A percentile compares a stretch with the other conserved stretches of the same genome.
Evolutionary conservation across 2,797 vertebrate species (phyloP).

Genomic region (Acropternis orthonyx): DNA sequence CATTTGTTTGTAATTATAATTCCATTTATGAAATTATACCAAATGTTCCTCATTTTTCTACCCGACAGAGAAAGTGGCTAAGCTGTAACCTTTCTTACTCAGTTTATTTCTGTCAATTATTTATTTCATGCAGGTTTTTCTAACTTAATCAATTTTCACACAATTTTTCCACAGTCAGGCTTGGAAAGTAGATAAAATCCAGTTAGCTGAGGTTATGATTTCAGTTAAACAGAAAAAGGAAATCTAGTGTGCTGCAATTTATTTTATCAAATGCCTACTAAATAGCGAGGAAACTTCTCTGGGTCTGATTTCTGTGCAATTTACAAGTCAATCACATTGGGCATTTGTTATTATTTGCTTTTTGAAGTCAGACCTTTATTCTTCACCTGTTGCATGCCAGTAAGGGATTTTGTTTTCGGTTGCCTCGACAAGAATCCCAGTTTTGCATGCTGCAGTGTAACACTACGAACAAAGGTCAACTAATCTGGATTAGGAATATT

Average conservation of each 20-base stretch:
- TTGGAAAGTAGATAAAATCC: slow-evolving; percentile 17
- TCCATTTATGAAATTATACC: background rate
- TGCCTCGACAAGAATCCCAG: background rate
- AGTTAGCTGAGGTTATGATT: slow-evolving; percentile 9
- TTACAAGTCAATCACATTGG: background rate
- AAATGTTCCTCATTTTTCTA: background rate
- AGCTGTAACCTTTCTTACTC: background rate
- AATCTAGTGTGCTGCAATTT: background rate
- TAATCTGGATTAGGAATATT: background rate
- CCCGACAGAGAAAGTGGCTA: background rate
- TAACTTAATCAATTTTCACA: slow-evolving; percentile 8
- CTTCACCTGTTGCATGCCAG: background rate
- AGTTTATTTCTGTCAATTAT: slow-evolving; percentile 27
- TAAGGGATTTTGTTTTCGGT: background rate
- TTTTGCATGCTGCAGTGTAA: background rate
- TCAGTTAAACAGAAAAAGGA: slow-evolving; percentile 10
- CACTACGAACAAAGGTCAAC: background rate
- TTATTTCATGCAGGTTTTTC: slow-evolving; percentile 31
- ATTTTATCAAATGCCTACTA: slow-evolving; percentile 3
- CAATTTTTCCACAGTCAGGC: background rate
- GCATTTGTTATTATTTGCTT: background rate
- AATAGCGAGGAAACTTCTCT: background rate
- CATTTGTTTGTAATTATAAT: background rate
- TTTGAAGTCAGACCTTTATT: slow-evolving; percentile 15
- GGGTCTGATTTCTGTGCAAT: background rate